phyloP scores from a whole-genome alignment of 2,797 vertebrate genomes.

The Melanotaenia parkinsoni region DNA sequence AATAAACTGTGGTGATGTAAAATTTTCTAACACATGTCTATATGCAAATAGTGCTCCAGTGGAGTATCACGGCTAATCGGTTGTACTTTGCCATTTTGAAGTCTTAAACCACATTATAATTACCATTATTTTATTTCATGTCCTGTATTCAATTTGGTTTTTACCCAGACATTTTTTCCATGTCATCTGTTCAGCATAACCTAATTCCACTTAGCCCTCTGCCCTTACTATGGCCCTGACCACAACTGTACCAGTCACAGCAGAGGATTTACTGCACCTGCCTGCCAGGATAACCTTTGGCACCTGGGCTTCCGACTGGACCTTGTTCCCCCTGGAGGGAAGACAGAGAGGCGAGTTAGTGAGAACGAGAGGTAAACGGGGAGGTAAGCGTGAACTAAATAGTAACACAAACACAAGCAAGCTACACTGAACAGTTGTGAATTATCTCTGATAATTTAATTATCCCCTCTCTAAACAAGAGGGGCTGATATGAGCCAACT shows the following conservation, averaged over 20 bases:
- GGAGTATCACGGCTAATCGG: conserved; percentile 6
- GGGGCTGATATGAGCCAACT: neutral
- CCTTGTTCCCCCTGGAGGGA: conserved; percentile 89
- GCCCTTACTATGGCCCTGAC: conserved; percentile 62
- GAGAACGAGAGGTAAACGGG: conserved; percentile 3
- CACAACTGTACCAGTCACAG: conserved; percentile 82
- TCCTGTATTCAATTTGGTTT: conserved; percentile 17
- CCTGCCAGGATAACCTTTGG: conserved; percentile 99
- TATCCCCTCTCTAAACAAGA: neutral
- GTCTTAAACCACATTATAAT: neutral
- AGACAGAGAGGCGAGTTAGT: conserved; percentile 40
- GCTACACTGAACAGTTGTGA: conserved; percentile 25
- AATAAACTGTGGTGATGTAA: neutral
- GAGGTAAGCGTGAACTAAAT: conserved; percentile 41
- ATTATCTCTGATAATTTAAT: conserved; percentile 8
- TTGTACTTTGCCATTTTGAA: neutral
- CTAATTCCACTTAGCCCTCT: conserved; percentile 56
- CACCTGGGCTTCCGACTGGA: conserved; percentile 93
- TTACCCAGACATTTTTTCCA: conserved; percentile 37
- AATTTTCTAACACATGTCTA: neutral
- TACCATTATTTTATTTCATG: conserved; percentile 7
- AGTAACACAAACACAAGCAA: conserved; percentile 48
- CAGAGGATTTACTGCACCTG: conserved; percentile 99
- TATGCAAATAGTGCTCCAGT: conserved; percentile 7
- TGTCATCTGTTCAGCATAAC: conserved; percentile 59